These are phyloP conservation scores for Porites evermanni DNA, from an alignment of 92 coral and sea anemone genomes.

Conservation along the genomic window DNA sequence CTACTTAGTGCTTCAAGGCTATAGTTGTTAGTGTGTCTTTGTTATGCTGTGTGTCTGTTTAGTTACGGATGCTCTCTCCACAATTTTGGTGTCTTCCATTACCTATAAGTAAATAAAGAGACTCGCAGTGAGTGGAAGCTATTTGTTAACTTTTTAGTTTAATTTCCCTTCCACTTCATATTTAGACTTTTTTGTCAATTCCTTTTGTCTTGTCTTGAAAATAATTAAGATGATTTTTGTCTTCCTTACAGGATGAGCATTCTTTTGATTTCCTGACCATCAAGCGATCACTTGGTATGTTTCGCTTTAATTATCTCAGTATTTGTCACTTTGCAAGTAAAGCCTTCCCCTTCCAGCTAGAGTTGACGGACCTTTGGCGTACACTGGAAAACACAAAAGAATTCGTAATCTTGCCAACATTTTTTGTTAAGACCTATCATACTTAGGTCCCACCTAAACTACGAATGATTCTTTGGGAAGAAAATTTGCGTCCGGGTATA, in stretches of 20 bases:
- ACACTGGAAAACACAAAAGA: background rate
- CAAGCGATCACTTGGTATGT: slow-evolving; percentile 50
- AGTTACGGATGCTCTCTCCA: too few species aligned
- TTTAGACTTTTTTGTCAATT: background rate
- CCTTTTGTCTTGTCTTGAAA: background rate
- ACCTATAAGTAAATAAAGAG: too few species aligned
- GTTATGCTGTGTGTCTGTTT: too few species aligned
- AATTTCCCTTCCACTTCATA: too few species aligned
- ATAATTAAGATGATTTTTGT: background rate
- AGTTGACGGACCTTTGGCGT: background rate
- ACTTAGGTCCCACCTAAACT: background rate
- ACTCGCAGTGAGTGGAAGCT: too few species aligned
- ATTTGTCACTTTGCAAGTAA: background rate
- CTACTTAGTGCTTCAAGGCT: too few species aligned
- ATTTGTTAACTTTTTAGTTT: too few species aligned
- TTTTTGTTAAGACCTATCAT: background rate
- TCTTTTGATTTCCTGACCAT: slow-evolving; percentile 33
- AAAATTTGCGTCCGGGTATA: too few species aligned
- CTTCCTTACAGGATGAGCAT: slow-evolving; percentile 35
- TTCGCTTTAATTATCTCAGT: background rate
- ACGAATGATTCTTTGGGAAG: too few species aligned
- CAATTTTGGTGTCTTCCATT: too few species aligned
- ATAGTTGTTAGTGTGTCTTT: too few species aligned
- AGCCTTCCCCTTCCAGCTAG: too few species aligned
- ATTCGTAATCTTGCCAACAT: background rate